Evolutionary conservation across 2,888 invertebrate genomes (phyloP), one percentile per base, ranked within the genome.

Genomic region (Drosophila flavopinicola): DNA sequence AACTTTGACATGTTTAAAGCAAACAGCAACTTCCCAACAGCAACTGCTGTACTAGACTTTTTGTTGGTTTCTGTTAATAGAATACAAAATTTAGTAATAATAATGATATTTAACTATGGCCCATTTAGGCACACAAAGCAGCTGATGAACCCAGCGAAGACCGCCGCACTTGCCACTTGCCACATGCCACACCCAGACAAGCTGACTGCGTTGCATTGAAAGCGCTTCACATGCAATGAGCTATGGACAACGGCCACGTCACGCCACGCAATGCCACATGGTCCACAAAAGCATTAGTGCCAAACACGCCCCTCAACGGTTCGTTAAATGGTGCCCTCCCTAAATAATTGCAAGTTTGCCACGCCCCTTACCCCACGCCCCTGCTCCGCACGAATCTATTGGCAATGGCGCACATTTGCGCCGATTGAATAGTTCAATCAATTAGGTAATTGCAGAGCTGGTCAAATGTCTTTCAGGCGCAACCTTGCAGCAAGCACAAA

Each of bases 341-440:
- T 58, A 66, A 74, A 61, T 85, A 70, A 67, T 48, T 35, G 25
- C 35, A 11, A 37, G 53, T 41, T 20, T 6, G 61, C 61, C 85
- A 85, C 79, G 64, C 79, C 79, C 79, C n/a, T n/a, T n/a, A n/a
- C n/a, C n/a, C n/a, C n/a, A n/a, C n/a, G n/a, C n/a, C n/a, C n/a
- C n/a, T n/a, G n/a, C n/a, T n/a, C 59, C 23, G 35, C 61, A 45
- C 41, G 10, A 42, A 47, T 13, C 17, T 27, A 44, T 39, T 51
- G 49, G 51, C 52, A 57, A 48, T 58, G 59, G 45, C 51, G 60
- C 71, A 78, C 78, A 75, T 69, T 75, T 69, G 64, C 53, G 67
- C 29, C 70, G 74, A 80, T 80, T 86, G 80, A 80, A 86, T 79
- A 85, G 86, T 85, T 86, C 86, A 84, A 80, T 86, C 80, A 80